A percentile compares a stretch with the other conserved stretches of the same genome.
Conservation (phyloP, 2,797 vertebrate genomes). For the Setipinna tenuifilis region DNA sequence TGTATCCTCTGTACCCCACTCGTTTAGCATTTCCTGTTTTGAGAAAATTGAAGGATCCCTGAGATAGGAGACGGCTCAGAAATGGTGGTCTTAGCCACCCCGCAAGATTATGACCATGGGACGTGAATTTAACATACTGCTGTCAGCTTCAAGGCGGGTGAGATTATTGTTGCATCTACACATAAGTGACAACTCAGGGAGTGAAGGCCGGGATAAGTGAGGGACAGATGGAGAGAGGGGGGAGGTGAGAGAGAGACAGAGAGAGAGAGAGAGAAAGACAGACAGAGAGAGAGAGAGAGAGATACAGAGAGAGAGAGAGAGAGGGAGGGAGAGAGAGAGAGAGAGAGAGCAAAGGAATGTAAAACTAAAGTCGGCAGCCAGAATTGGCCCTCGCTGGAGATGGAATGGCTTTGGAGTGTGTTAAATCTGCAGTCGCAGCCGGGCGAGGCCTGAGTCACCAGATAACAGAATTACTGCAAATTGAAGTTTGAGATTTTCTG, state of each 20-base stretch:
- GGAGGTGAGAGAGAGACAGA: neutral
- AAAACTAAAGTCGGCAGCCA: slow-evolving; percentile 33
- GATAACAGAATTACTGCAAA: slow-evolving; percentile 80
- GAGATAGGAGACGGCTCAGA: neutral
- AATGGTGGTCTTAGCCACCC: neutral
- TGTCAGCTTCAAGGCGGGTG: slow-evolving; percentile 12
- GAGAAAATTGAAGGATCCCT: neutral
- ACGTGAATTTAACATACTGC: slow-evolving; percentile 33
- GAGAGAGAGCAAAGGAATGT: slow-evolving; percentile 14
- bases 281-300: neutral
- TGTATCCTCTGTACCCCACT: no score
- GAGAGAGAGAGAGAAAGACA: neutral
- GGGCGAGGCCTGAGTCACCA: slow-evolving; percentile 59
- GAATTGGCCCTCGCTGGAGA: slow-evolving; percentile 35
- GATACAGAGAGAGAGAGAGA: neutral
- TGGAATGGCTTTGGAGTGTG: slow-evolving; percentile 46
- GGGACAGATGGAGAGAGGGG: neutral
- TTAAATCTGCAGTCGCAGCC: slow-evolving; percentile 63
- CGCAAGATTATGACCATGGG: neutral
- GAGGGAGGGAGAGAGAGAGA: neutral
- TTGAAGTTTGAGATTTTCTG: slow-evolving; percentile 67
- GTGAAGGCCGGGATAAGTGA: neutral
- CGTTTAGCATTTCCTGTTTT: neutral
- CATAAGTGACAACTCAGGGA: neutral
- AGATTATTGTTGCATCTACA: slow-evolving; percentile 25